phyloP scores from a whole-genome alignment of 2,113 vertebrate genomes.

The Serilophus lunatus region DNA sequence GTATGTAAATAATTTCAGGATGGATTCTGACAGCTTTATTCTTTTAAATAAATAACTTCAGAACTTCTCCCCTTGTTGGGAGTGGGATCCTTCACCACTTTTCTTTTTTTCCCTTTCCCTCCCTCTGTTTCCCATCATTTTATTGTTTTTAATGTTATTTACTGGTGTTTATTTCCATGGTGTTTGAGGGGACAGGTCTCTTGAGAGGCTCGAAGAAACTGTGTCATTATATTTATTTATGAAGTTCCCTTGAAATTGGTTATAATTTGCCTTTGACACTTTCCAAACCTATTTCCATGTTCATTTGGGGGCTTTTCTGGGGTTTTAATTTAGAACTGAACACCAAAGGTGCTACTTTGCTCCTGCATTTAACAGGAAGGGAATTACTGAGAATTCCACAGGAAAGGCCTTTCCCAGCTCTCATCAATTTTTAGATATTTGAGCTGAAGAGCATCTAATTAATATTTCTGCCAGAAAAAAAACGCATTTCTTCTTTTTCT shows the following conservation, averaged over 20 bases:
- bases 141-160: background rate
- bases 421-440: background rate
- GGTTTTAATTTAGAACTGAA: background rate
- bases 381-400: background rate
- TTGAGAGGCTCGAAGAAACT: background rate
- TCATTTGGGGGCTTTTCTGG: background rate
- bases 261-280: background rate
- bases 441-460: no score
- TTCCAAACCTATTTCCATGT: background rate
- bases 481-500: background rate
- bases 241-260: background rate
- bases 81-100: background rate
- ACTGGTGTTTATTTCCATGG: background rate
- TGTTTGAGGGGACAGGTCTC: background rate
- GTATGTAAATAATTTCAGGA: background rate
- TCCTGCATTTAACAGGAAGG: background rate
- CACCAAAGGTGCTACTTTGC: no score
- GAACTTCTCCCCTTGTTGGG: background rate
- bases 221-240: background rate
- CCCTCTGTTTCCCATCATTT: rapidly evolving
- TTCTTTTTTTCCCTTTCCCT: background rate
- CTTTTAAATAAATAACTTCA: background rate
- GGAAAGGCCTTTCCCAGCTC: background rate
- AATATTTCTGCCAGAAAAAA: background rate
- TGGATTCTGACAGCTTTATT: background rate